Evolutionary conservation across 2,888 invertebrate species (phyloP).

Genomic region (Caenorhabditis doughertyi): DNA sequence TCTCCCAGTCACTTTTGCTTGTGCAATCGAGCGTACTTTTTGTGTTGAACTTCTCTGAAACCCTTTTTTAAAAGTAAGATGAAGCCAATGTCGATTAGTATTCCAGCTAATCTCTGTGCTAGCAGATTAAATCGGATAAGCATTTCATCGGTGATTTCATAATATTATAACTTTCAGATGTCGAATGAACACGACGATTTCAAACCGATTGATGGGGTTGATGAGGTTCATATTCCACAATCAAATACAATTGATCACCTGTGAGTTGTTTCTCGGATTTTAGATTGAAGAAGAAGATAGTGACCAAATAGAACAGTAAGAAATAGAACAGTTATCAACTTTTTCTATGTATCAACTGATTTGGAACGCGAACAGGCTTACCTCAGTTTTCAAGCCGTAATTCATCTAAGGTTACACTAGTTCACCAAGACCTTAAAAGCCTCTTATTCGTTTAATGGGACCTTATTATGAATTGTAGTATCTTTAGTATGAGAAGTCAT

Average conservation of each 20-base stretch:
- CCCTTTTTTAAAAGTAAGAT: neutral
- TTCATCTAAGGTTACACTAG: no score
- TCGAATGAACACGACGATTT: constrained; percentile 41
- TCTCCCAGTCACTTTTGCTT: constrained; percentile 35
- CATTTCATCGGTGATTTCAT: constrained; percentile 9
- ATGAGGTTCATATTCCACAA: constrained; percentile 16
- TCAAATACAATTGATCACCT: constrained; percentile 52
- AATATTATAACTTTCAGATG: constrained; percentile 37
- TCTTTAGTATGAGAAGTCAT: neutral
- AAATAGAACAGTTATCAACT: no score
- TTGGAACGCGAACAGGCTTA: no score
- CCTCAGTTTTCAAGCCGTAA: no score
- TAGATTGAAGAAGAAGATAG: no score
- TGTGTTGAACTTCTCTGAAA: constrained; percentile 39
- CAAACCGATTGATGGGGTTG: constrained; percentile 47
- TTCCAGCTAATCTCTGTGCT: constrained; percentile 9
- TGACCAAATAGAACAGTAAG: no score
- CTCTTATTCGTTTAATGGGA: neutral
- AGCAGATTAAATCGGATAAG: constrained; percentile 1
- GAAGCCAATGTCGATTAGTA: constrained; percentile 28
- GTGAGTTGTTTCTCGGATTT: constrained; percentile 28
- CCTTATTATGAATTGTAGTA: no score
- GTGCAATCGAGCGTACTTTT: constrained; percentile 46
- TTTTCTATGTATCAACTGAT: no score
- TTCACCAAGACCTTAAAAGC: no score